Evolutionary conservation across 2,797 vertebrate genomes (phyloP), one percentile per base, ranked within the genome.

Genomic region (Anolis apletophallus): DNA sequence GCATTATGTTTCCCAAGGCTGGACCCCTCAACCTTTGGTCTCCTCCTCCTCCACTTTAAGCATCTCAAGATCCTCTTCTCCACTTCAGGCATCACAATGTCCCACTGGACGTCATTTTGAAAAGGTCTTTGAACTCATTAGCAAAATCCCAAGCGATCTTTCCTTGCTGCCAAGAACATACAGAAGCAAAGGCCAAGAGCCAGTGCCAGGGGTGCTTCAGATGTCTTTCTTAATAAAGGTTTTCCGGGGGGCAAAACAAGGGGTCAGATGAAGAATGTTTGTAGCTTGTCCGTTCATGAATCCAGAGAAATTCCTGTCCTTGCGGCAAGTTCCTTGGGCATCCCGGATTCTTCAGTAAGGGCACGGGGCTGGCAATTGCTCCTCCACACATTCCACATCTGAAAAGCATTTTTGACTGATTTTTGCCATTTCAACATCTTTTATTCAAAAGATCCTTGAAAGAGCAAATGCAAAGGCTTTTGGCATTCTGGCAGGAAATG

Each of bases 161-260:
- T 84, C 71, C 29, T 9, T 23, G 36, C 21, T 88, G n/a, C 46
- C 79, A 82, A 52, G 23, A 17, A 68, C 46, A 57, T 55, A 12
- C 34, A 36, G 72, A 83, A 84, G 72, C 64, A 9, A 64, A 61
- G 29, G 29, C 57, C 67, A 78, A 46, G 40, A 54, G 67, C 54
- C 17, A 46, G 16, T 9, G 21, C 3, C 36, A 16, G 8, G 76
- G 40, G 34, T 17, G 4, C 83, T 79, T 13, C 57, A 46, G 83
- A 14, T 73, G 81, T 36, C 61, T 50, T 64, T 73, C 73, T 85
- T 36, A 14, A 69, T 29, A 67, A 75, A 67, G 64, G 7, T 78
- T 81, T 40, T 90, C 82, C 19, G 83, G 85, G 85, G 68, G 57
- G 75, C 91, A 80, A 87, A 52, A n/a, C 87, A 80, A 29, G 80